Percentiles rank a stretch among this genome's conserved stretches.
Evolutionary conservation across 2,797 vertebrate species (phyloP).

Genomic region (Rhabdomys pumilio): DNA sequence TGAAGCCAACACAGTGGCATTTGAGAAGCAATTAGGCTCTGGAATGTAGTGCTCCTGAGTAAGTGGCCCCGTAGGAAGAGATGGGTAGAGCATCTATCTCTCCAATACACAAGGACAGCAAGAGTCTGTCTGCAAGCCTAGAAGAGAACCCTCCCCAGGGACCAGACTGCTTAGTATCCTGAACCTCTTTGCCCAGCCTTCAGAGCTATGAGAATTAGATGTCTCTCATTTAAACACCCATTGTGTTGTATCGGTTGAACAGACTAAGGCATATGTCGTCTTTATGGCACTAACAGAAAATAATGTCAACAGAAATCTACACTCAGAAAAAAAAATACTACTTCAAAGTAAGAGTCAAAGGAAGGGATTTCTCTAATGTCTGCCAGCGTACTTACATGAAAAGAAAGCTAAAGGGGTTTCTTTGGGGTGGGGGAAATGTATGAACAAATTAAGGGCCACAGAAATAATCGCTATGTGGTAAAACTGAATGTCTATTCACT

Average conservation of each 20-base stretch:
- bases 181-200: neutral
- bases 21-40: neutral
- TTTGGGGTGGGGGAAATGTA: neutral
- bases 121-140: neutral
- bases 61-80: neutral
- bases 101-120: neutral
- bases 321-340: conserved; percentile 9
- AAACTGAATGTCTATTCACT: neutral
- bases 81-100: neutral
- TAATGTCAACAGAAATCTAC: conserved; percentile 52
- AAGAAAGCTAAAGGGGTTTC: neutral
- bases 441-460: neutral
- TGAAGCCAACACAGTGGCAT: neutral
- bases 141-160: neutral
- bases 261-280: conserved; percentile 38
- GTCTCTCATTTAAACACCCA: neutral
- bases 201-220: neutral
- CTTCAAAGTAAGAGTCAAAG: neutral
- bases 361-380: neutral
- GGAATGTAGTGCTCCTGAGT: neutral
- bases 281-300: conserved; percentile 55
- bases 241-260: neutral
- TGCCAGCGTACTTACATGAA: neutral
- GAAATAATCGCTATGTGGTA: neutral
- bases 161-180: neutral